phyloP scores from a whole-genome alignment of 2,888 invertebrate genomes.

The Drosophila anomalata region DNA sequence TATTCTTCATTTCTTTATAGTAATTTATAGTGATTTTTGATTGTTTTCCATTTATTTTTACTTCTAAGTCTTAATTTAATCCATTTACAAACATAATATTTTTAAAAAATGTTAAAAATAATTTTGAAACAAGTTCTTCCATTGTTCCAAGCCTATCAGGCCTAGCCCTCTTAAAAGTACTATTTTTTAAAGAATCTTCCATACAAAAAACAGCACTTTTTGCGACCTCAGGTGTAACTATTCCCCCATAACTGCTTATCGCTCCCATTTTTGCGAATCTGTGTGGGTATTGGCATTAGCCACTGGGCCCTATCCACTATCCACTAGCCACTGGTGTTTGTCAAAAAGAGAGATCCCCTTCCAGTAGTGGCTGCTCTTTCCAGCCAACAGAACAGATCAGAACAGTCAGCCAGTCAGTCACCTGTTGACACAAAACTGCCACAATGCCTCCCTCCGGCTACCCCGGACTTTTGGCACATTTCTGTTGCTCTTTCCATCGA shows the following conservation, averaged over 20 bases:
- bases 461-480: conserved; percentile 43
- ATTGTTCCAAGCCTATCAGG: no score
- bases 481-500: conserved; percentile 31
- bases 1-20: no score
- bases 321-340: neutral
- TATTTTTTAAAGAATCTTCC: neutral
- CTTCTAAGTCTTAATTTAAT: no score
- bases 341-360: conserved; percentile 3
- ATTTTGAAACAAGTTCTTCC: no score
- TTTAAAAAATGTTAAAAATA: neutral
- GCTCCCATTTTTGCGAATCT: conserved; percentile 42
- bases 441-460: conserved; percentile 11
- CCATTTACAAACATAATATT: neutral
- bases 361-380: conserved; percentile 5
- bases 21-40: no score
- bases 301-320: no score
- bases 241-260: conserved; percentile 56
- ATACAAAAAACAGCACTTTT: neutral
- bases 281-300: neutral
- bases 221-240: neutral
- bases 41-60: no score
- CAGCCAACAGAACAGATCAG: conserved; percentile 3
- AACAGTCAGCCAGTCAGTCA: conserved; percentile 29
- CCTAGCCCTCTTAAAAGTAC: neutral
- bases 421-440: conserved; percentile 49